Evolutionary conservation across 2,797 vertebrate species (phyloP), one percentile per base, ranked within the genome.

Genomic region (Melopsittacus undulatus): DNA sequence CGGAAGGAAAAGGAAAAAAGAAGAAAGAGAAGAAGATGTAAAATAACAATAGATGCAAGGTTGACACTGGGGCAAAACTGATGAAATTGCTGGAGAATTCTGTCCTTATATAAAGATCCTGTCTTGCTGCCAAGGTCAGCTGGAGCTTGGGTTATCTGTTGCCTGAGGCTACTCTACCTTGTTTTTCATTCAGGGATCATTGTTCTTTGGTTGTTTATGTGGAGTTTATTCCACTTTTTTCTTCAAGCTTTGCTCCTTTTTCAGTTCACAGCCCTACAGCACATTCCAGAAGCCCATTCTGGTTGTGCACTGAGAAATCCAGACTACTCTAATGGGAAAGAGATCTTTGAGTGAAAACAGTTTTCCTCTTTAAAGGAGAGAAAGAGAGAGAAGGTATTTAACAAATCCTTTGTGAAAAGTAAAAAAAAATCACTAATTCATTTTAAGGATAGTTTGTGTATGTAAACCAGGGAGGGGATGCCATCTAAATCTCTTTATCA

Each of bases 141-240:
- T 49, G 49, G 23, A 95, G 66, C n/a, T 69, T 51, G 29, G 85
- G 75, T 90, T 88, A 79, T 92, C 67, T 93, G 75, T 64, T 49
- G 54, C 86, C 56, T 0, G 21, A 73, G 93, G 84, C 82, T 77
- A 83, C 61, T 68, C 62, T 86, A 90, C 93, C 72, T 89, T 90
- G 36, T 56, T 94, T 96, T 89, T 81, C 59, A 91, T 92, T 87
- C 90, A 72, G 83, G 32, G 59, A 91, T 92, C 91, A 89, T 79
- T 48, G 61, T 84, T 83, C 82, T 77, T 85, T 1, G 0, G 62
- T 88, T 93, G 66, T 89, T 92, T 92, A 68, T 23, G 45, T 67
- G 66, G 20, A 91, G 92, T 88, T 86, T 52, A 84, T 87, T 74
- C 27, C 51, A 78, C 26, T n/a, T 30, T 38, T 91, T 89, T 83